phyloP scores from a whole-genome alignment of 92 coral and sea anemone species.

The Galaxea fascicularis region DNA sequence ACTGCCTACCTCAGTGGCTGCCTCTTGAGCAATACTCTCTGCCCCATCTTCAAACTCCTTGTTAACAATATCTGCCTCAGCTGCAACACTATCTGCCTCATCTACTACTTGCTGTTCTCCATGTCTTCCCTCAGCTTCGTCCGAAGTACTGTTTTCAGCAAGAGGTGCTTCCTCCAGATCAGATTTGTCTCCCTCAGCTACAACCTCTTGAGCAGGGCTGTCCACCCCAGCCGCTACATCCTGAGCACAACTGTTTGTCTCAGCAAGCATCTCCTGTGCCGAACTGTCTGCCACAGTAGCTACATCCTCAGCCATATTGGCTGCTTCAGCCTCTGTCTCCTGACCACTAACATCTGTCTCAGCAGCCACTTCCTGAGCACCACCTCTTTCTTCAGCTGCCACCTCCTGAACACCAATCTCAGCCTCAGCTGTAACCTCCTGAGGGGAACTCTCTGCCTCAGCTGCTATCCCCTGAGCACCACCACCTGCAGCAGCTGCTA shows the following conservation, averaged over 20 bases:
- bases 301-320: conserved; percentile 4
- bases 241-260: conserved; percentile 1
- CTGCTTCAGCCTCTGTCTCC: conserved; percentile 25
- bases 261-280: conserved; percentile 22
- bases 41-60: neutral
- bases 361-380: conserved; percentile 3
- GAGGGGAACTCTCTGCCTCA: conserved; percentile 23
- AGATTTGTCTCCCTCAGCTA: conserved; percentile 20
- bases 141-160: neutral
- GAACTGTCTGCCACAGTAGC: neutral
- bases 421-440: conserved; percentile 32
- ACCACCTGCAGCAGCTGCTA: neutral
- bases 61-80: neutral
- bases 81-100: neutral
- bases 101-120: too few relatives aligned
- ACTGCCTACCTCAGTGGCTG: conserved; percentile 8
- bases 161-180: conserved; percentile 47
- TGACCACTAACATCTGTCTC: conserved; percentile 23
- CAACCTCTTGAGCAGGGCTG: conserved; percentile 25
- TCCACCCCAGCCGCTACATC: conserved; percentile 34
- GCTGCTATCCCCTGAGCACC: conserved; percentile 8
- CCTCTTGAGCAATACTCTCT: neutral
- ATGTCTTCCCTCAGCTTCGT: too few relatives aligned
- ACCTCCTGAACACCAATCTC: conserved; percentile 4
- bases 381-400: conserved; percentile 4